Evolutionary conservation across 2,888 invertebrate species (phyloP), one percentile per base, ranked within the genome.

Genomic region (Dinocampus coccinellae): DNA sequence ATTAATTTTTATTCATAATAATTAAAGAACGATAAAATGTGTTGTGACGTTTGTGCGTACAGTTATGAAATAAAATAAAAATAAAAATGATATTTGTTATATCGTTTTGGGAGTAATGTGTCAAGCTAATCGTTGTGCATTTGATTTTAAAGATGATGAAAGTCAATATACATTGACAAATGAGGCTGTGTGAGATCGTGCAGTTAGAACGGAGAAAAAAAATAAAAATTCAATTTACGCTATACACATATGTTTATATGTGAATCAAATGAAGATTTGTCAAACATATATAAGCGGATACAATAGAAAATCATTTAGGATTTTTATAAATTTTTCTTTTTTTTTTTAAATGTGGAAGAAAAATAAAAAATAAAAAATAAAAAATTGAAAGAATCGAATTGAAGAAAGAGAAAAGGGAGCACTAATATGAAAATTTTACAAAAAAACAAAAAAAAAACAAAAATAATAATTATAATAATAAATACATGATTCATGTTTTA

Each of bases 401-500:
- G 47, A 7, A 67, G 64, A 58, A 55, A 57, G 68, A 73, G 63
- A 69, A 63, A 26, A 65, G 73, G 55, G 67, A 36, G 58, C 33
- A 34, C 64, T 57, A 70, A 72, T 63, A 73, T 72, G 71, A 72
- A 61, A 53, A 22, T 53, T 55, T 73, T 70, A 66, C 73, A 63
- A 73, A 64, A 62, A 66, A 71, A 29, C 33, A 52, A 63, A 65
- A 61, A 64, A 67, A 71, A 64, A 47, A 65, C 60, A 70, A 66
- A 67, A 75, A 74, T 58, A 34, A 33, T 74, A 71, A 47, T 16
- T 16, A 7, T 66, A 66, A 73, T 4, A 68, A 67, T 65, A 69
- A 71, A 76, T 53, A 73, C 68, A 76, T 64, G 72, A 73, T 74
- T 78, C 75, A 75, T 75, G 63, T 77, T 77, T 77, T 72, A 69